These are phyloP conservation scores for Platycheirus albimanus DNA, from an alignment of 2,888 invertebrate genomes.

Conservation along the genomic window DNA sequence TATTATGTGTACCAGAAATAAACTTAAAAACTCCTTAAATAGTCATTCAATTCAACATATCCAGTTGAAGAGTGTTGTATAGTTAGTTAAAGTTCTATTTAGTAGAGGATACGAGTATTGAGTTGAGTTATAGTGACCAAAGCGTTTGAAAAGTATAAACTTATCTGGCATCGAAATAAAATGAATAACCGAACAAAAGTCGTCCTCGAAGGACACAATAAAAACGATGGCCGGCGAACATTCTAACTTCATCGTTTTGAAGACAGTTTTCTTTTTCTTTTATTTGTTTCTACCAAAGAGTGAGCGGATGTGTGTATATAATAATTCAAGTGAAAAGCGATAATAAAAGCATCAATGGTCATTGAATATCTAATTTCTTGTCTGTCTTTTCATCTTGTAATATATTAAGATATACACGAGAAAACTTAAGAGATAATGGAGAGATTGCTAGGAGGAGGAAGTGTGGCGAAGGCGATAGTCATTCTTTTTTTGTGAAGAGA, in stretches of 20 bases:
- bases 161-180: slow-evolving; percentile 55
- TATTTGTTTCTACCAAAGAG: slow-evolving; percentile 60
- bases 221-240: slow-evolving; percentile 41
- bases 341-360: slow-evolving; percentile 73
- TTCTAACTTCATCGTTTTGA: slow-evolving; percentile 40
- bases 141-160: slow-evolving; percentile 60
- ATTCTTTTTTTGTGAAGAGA: slow-evolving; percentile 40
- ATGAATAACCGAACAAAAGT: slow-evolving; percentile 70
- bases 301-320: slow-evolving; percentile 59
- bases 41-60: slow-evolving; percentile 16
- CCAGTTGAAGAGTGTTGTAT: not conserved
- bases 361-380: slow-evolving; percentile 67
- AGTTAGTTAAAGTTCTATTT: slow-evolving; percentile 25
- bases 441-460: slow-evolving; percentile 17
- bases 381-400: slow-evolving; percentile 29
- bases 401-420: slow-evolving; percentile 63
- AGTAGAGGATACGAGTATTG: slow-evolving; percentile 26
- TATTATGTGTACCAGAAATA: slow-evolving; percentile 50
- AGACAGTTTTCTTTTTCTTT: slow-evolving; percentile 34
- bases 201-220: slow-evolving; percentile 62
- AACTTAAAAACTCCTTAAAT: slow-evolving; percentile 54
- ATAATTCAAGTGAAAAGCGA: slow-evolving; percentile 71
- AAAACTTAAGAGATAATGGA: slow-evolving; percentile 59
- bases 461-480: slow-evolving; percentile 22
- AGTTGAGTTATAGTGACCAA: slow-evolving; percentile 13